Evolutionary conservation across 2,888 invertebrate species (phyloP).

Genomic region (Oithona nana): DNA sequence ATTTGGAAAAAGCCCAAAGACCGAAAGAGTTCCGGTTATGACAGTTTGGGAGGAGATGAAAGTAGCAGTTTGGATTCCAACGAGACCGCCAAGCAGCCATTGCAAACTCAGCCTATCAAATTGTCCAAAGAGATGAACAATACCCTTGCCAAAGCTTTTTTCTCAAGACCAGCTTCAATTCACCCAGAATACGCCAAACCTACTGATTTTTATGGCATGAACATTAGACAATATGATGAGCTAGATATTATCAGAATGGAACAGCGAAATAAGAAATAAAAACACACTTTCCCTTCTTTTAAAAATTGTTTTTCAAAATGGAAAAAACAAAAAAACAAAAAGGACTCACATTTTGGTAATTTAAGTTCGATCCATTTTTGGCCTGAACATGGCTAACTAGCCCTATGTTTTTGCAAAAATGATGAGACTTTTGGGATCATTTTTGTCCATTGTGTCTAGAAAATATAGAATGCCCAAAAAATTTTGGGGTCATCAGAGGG

Average conservation of each 20-base stretch:
- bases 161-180: neutral
- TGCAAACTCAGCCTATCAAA: neutral
- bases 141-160: neutral
- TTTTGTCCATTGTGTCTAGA: too few relatives aligned
- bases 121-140: neutral
- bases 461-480: too few relatives aligned
- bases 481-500: too few relatives aligned
- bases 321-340: too few relatives aligned
- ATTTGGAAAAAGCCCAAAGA: constrained; percentile 26
- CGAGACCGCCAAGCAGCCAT: constrained; percentile 25
- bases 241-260: constrained; percentile 11
- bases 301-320: too few relatives aligned
- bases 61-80: constrained; percentile 65
- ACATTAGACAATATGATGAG: constrained; percentile 11
- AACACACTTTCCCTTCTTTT: too few relatives aligned
- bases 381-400: too few relatives aligned
- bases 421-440: too few relatives aligned
- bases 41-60: constrained; percentile 71
- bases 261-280: too few relatives aligned
- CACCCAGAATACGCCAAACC: neutral
- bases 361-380: too few relatives aligned
- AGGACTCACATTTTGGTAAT: too few relatives aligned
- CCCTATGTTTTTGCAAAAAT: too few relatives aligned
- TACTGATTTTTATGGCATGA: neutral
- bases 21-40: constrained; percentile 68